Evolutionary conservation across 2,113 vertebrate species (phyloP).

Genomic region (Todiramphus saurophagus): DNA sequence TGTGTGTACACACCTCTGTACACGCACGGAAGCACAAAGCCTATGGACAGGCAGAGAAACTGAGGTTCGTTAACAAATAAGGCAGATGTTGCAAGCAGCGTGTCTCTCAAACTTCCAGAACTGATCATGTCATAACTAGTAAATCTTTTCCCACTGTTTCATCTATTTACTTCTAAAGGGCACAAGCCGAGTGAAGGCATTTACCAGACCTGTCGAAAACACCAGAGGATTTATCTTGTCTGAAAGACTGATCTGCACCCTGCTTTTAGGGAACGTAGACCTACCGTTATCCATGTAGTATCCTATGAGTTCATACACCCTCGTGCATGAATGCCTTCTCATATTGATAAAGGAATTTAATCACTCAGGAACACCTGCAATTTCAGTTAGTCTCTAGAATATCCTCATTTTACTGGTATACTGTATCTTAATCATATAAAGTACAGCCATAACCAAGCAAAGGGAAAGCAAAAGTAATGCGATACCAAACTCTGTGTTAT

Average conservation of each 20-base stretch:
- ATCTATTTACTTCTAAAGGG: background rate
- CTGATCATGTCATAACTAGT: too few relatives aligned
- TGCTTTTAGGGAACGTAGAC: background rate
- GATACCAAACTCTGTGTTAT: background rate
- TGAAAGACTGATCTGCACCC: background rate
- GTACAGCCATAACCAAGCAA: background rate
- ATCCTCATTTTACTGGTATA: background rate
- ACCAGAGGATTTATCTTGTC: background rate
- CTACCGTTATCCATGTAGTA: background rate
- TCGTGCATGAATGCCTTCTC: background rate
- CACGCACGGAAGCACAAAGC: background rate
- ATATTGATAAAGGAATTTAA: background rate
- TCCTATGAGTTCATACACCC: background rate
- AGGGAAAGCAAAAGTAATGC: background rate
- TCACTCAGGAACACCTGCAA: background rate
- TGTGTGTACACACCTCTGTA: accelerated
- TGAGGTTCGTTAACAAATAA: background rate
- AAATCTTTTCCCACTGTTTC: background rate
- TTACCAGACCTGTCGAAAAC: background rate
- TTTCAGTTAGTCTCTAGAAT: background rate
- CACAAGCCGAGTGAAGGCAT: background rate
- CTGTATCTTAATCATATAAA: background rate
- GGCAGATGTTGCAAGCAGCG: background rate
- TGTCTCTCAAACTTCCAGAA: background rate
- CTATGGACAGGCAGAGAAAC: background rate